Evolutionary conservation across 2,888 invertebrate genomes (phyloP).

Genomic region (Spialia ferax): DNA sequence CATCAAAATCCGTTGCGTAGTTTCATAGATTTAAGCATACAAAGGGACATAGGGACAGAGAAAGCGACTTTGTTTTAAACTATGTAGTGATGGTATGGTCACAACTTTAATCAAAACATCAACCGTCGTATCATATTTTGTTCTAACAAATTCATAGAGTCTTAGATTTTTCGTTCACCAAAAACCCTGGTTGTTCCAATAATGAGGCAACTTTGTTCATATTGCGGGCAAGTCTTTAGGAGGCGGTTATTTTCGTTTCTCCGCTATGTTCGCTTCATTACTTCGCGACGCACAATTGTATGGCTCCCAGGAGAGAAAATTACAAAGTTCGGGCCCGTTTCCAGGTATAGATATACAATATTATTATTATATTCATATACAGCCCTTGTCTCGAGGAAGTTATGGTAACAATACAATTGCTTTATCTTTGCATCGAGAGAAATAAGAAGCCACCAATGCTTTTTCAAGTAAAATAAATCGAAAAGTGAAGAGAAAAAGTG

Average conservation of each 20-base stretch:
- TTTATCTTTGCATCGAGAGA: neutral
- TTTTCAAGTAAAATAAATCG: no score
- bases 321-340: conserved; percentile 34
- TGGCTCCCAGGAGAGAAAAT: conserved; percentile 35
- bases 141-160: neutral
- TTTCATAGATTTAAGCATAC: no score
- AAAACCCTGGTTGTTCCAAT: conserved; percentile 23
- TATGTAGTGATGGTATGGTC: no score
- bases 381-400: neutral
- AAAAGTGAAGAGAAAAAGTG: no score
- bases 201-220: conserved; percentile 35
- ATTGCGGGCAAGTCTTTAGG: conserved; percentile 27
- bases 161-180: conserved; percentile 2
- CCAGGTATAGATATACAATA: conserved; percentile 33
- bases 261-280: conserved; percentile 35
- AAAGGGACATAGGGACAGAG: no score
- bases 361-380: conserved; percentile 33
- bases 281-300: conserved; percentile 37
- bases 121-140: neutral
- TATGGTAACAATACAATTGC: neutral
- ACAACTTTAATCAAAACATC: neutral
- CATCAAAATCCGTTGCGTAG: no score
- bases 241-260: conserved; percentile 32
- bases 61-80: no score
- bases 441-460: no score